Base-by-base conservation (phyloP, 1,140 invertebrate genomes). In the Nomia melanderi region DNA sequence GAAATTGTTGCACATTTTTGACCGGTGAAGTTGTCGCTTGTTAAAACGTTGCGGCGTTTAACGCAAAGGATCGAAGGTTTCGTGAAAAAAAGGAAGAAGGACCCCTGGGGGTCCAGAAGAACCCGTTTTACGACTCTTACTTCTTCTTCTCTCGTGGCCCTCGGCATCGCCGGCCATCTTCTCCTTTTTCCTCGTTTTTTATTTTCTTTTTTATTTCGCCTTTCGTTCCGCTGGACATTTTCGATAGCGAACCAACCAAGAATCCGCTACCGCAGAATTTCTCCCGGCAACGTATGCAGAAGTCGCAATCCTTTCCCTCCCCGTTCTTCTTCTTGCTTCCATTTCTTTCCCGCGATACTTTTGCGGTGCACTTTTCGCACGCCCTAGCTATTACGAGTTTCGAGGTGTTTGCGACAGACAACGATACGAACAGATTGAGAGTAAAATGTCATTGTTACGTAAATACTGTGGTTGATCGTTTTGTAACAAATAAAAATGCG, bases 91-190 rank as follows among this genome's bases (percentile, higher is more conserved):
- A 65, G 25, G 4, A 59, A 47, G 17, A 25, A 9, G 25, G 39
- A 47, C 27, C 62, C 57, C 59, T n/a, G 66, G 25, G 67, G 70
- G 71, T 23, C 53, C 67, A 73, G 69, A 54, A 80, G 81, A 85
- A 85, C 83, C 75, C 78, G 83, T 85, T 85, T 72, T 79, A 72
- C 82, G 71, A 81, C 79, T 73, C 62, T 64, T 77, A 53, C 74
- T 77, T 56, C 75, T 50, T 60, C 62, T 67, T 76, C 47, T 63
- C 47, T 76, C 47, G 73, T 79, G 44, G 62, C 67, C 71, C 36
- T 74, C 56, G 2, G 17, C 53, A 47, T 57, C 57, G 23, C 41
- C 44, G 17, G 4, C 29, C 29, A 27, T 2, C 50, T 66, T 39
- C 27, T 33, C 44, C 31, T 44, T 62, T 50, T 56, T 64, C 53